These are phyloP conservation scores for Brachynemurus nebulosus DNA, from an alignment of 2,888 invertebrate genomes.

Conservation along the genomic window DNA sequence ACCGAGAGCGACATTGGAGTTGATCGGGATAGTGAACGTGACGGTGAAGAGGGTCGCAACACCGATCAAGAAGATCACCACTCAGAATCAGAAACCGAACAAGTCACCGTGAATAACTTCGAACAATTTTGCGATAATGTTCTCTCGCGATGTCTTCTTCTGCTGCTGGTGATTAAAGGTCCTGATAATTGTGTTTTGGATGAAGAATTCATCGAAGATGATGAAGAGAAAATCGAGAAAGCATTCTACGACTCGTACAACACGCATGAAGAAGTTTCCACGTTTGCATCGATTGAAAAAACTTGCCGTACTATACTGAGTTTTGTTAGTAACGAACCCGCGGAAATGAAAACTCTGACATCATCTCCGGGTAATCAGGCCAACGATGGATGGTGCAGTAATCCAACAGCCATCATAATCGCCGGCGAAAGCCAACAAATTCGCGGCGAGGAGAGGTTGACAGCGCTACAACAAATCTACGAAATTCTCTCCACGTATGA, in stretches of 20 bases:
- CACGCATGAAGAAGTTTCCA: conserved; percentile 17
- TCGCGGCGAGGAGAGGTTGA: conserved; percentile 25
- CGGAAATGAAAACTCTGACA: conserved; percentile 22
- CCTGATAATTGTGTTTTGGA: conserved; percentile 18
- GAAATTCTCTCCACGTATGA: conserved; percentile 22
- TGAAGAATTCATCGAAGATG: conserved; percentile 20
- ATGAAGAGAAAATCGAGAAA: conserved; percentile 24
- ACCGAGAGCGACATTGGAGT: conserved; percentile 7
- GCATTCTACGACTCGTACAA: conserved; percentile 28
- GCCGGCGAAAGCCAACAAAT: conserved; percentile 27
- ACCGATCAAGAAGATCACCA: conserved; percentile 14
- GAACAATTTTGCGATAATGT: conserved; percentile 31
- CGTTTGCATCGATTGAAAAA: neutral
- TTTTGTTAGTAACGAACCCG: conserved; percentile 28
- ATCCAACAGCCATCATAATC: conserved; percentile 24
- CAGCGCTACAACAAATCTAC: conserved; percentile 28
- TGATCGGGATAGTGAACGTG: conserved; percentile 7
- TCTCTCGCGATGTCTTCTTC: conserved; percentile 34
- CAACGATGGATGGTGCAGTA: conserved; percentile 28
- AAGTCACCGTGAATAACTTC: conserved; percentile 16
- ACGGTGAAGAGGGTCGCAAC: conserved; percentile 10
- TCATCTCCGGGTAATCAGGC: conserved; percentile 16
- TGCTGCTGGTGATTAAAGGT: conserved; percentile 35
- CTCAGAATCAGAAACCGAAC: conserved; percentile 12
- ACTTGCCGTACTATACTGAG: conserved; percentile 25